phyloP scores from a whole-genome alignment of 2,888 invertebrate species.

The Drosophila nr. perissopoda region DNA sequence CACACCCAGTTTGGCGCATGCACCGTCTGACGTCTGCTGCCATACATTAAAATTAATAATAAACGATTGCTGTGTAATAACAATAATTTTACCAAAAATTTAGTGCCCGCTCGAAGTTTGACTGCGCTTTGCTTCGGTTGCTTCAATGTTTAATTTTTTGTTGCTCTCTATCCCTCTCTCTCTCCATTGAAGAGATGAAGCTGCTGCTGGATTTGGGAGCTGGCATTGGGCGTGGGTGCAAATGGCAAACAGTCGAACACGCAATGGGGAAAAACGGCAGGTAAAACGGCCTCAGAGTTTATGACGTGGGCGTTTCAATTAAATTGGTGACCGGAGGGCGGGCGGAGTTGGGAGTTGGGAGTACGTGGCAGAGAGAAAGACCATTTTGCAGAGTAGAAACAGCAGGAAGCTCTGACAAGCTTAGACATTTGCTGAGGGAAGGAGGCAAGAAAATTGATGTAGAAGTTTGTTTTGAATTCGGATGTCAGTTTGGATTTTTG shows the following conservation, averaged over 20 bases:
- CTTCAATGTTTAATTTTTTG: conserved; percentile 30
- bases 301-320: conserved; percentile 78
- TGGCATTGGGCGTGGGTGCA: conserved; percentile 74
- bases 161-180: conserved; percentile 8
- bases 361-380: conserved; percentile 5
- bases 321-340: conserved; percentile 59
- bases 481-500: conserved; percentile 56
- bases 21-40: conserved; percentile 47
- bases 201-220: conserved; percentile 54
- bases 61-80: conserved; percentile 83
- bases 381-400: conserved; percentile 27
- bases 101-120: conserved; percentile 57
- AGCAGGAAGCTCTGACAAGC: conserved; percentile 69
- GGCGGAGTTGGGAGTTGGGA: background rate
- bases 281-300: conserved; percentile 67
- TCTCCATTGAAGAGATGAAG: conserved; percentile 31
- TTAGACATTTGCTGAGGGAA: conserved; percentile 31
- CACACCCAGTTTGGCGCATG: conserved; percentile 16
- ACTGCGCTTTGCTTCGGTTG: conserved; percentile 41
- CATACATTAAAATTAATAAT: conserved; percentile 84
- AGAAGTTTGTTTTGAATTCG: conserved; percentile 67
- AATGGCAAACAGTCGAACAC: conserved; percentile 76
- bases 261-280: conserved; percentile 65
- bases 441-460: conserved; percentile 42
- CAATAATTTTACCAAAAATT: conserved; percentile 80